A percentile compares a stretch with the other conserved stretches of the same genome.
Conservation (phyloP, 2,888 invertebrate genomes). For the Sphaeridia pumilis region DNA sequence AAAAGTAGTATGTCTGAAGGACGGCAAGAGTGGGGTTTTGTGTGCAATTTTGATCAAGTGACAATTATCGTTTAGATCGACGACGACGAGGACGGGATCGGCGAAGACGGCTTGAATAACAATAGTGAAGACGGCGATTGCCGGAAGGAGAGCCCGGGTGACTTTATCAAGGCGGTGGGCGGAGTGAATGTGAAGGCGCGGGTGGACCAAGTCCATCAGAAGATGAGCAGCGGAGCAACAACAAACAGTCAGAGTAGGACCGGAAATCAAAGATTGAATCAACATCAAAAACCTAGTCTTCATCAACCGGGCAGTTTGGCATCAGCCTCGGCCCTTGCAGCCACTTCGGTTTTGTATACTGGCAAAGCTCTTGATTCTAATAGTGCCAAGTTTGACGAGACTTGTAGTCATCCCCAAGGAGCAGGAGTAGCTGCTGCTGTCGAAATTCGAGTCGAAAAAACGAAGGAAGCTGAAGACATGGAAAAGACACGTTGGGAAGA, state of each 20-base stretch:
- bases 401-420: neutral
- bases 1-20: no score
- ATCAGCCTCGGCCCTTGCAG: constrained; percentile 29
- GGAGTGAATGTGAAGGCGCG: constrained; percentile 7
- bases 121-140: no score
- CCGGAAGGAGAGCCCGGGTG: no score
- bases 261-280: neutral
- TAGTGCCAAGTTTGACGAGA: neutral
- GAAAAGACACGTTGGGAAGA: constrained; percentile 34
- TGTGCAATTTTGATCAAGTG: no score
- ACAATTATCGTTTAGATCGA: no score
- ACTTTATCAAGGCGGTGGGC: constrained; percentile 6
- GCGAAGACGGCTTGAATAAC: no score
- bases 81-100: no score
- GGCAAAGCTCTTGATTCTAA: constrained; percentile 16
- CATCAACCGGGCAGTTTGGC: constrained; percentile 28
- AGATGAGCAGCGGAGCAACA: constrained; percentile 14
- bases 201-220: constrained; percentile 15
- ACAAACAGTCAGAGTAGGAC: no score
- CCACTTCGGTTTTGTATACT: constrained; percentile 28
- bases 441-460: no score
- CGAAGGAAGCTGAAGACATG: constrained; percentile 13
- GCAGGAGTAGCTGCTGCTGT: no score
- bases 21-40: no score
- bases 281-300: neutral